These are phyloP conservation scores for Hoplostethus atlanticus DNA, from an alignment of 2,797 vertebrate species.

Conservation along the genomic window DNA sequence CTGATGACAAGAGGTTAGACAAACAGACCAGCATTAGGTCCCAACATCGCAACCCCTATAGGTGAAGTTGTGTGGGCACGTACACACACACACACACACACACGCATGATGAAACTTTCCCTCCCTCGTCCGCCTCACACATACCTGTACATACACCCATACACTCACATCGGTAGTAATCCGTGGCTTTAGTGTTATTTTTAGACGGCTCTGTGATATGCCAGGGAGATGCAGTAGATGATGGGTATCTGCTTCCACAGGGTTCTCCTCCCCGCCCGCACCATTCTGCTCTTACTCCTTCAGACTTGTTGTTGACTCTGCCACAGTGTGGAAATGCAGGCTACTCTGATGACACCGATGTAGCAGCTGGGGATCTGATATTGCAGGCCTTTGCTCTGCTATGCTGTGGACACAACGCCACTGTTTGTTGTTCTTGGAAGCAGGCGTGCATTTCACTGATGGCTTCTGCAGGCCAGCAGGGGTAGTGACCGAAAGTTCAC, in stretches of 20 bases:
- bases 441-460: constrained; percentile 40
- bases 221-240: constrained; percentile 60
- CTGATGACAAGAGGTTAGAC: constrained; percentile 71
- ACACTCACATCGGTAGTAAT: constrained; percentile 52
- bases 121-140: constrained; percentile 30
- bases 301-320: constrained; percentile 81
- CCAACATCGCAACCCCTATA: constrained; percentile 60
- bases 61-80: constrained; percentile 58
- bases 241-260: constrained; percentile 76
- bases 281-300: constrained; percentile 43
- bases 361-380: constrained; percentile 70
- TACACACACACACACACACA: constrained; percentile 50
- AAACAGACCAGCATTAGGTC: constrained; percentile 78
- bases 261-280: constrained; percentile 61
- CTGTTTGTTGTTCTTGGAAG: constrained; percentile 69
- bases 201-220: constrained; percentile 59
- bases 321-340: constrained; percentile 81
- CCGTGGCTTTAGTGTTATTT: constrained; percentile 67
- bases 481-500: constrained; percentile 7
- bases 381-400: constrained; percentile 35
- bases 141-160: constrained; percentile 26
- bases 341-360: constrained; percentile 65
- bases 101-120: constrained; percentile 39
- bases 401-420: constrained; percentile 40
- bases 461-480: constrained; percentile 49